Conservation (phyloP, 2,113 vertebrate species). For the Equus quagga region DNA sequence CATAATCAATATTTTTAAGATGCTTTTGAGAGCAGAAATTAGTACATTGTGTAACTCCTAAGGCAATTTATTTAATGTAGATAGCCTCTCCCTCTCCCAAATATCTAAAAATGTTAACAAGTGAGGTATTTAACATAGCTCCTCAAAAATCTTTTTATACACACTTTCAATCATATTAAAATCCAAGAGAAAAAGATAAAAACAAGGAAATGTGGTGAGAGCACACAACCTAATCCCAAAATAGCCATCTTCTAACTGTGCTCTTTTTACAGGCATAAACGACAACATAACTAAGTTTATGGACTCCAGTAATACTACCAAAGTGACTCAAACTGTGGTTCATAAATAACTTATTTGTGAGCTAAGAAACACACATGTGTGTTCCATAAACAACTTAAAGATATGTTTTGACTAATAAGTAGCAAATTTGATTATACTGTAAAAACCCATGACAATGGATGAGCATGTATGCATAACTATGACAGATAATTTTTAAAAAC, state of each 20-base stretch:
- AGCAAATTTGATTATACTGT: constrained; percentile 44
- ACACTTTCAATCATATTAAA: constrained; percentile 16
- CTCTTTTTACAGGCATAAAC: constrained; percentile 35
- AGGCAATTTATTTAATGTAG: constrained; percentile 45
- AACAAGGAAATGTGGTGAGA: constrained; percentile 2
- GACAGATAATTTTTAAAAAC: not conserved
- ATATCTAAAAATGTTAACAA: constrained; percentile 47
- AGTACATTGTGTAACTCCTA: constrained; percentile 19
- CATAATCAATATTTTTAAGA: constrained; percentile 39
- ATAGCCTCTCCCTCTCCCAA: not conserved
- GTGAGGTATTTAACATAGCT: constrained; percentile 17
- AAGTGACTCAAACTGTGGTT: constrained; percentile 46
- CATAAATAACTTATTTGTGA: constrained; percentile 31
- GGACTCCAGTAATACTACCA: constrained; percentile 40
- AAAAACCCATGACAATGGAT: constrained; percentile 52
- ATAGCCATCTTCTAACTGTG: constrained; percentile 23
- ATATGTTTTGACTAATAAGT: constrained; percentile 8
- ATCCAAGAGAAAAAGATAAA: not conserved
- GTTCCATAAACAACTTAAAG: constrained; percentile 22
- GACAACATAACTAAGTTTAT: constrained; percentile 35
- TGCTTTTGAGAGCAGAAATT: constrained; percentile 42
- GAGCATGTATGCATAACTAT: not conserved
- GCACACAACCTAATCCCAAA: constrained; percentile 29
- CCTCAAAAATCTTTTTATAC: constrained; percentile 33
- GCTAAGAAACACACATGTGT: not conserved